Evolutionary conservation across 2,888 invertebrate genomes (phyloP).

Genomic region (Zygothrica quintamaculata): DNA sequence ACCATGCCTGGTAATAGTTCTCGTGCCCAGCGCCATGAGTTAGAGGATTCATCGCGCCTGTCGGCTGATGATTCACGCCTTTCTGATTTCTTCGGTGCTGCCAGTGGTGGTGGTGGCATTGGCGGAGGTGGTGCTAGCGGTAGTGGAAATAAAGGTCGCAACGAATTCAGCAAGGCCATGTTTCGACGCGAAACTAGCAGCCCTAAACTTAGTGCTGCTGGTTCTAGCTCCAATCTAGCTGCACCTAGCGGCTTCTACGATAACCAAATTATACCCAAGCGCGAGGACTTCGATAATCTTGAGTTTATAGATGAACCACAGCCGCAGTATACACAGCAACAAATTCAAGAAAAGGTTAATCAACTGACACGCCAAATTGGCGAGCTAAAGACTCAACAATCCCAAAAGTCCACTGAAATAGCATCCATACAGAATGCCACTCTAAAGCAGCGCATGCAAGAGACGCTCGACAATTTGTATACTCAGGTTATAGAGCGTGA

Average conservation of each 20-base stretch:
- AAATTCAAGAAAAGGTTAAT: slow-evolving; percentile 88
- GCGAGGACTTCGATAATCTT: too few species aligned
- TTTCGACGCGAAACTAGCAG: slow-evolving; percentile 77
- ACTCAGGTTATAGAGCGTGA: slow-evolving; percentile 92
- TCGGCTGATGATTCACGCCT: slow-evolving; percentile 90
- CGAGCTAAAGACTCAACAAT: slow-evolving; percentile 89
- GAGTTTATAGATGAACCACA: slow-evolving; percentile 76
- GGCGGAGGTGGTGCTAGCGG: slow-evolving; percentile 45
- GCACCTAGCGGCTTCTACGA: slow-evolving; percentile 81
- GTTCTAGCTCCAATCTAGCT: slow-evolving; percentile 82
- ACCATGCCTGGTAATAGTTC: slow-evolving; percentile 85
- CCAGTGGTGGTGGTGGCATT: too few species aligned
- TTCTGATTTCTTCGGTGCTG: slow-evolving; percentile 88
- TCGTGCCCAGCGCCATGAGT: slow-evolving; percentile 86
- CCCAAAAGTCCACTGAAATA: slow-evolving; percentile 93
- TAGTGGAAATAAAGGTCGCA: slow-evolving; percentile 72
- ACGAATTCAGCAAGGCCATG: slow-evolving; percentile 83
- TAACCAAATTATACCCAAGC: slow-evolving; percentile 58
- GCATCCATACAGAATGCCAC: slow-evolving; percentile 94
- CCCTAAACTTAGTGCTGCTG: slow-evolving; percentile 74
- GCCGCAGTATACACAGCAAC: slow-evolving; percentile 84
- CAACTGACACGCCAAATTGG: slow-evolving; percentile 90
- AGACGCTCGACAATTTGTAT: slow-evolving; percentile 91
- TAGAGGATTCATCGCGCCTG: slow-evolving; percentile 91
- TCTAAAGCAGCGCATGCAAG: slow-evolving; percentile 92